phyloP scores from a whole-genome alignment of 2,888 invertebrate genomes.

The Gisinianus flammeolus region DNA sequence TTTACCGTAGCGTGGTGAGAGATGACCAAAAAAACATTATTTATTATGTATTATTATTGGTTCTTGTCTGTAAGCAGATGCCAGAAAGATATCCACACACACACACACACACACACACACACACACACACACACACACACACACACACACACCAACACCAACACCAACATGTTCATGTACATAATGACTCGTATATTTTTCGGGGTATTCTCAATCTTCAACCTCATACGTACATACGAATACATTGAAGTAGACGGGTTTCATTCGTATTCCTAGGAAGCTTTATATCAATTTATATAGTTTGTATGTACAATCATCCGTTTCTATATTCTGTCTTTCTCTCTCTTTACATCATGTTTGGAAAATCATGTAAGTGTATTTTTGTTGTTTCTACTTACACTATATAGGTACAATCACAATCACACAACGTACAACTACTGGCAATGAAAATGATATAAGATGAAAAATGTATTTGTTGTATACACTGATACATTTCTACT shows the following conservation, averaged over 20 bases:
- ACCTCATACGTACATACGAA: too few species aligned
- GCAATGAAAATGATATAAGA: too few species aligned
- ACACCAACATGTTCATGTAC: neutral
- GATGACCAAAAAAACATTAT: slow-evolving; percentile 22
- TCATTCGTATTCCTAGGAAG: too few species aligned
- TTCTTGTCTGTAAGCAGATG: slow-evolving; percentile 3
- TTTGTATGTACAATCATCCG: too few species aligned
- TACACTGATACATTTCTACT: too few species aligned
- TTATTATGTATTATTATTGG: slow-evolving; percentile 26
- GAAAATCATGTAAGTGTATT: neutral
- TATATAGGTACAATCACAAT: neutral
- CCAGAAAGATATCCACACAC: neutral
- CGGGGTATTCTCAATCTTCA: too few species aligned
- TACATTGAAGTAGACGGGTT: too few species aligned
- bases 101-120: neutral
- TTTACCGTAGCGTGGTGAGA: slow-evolving; percentile 29
- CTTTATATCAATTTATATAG: too few species aligned
- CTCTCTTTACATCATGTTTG: too few species aligned
- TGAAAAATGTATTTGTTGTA: too few species aligned
- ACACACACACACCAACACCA: neutral
- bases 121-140: neutral
- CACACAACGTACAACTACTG: too few species aligned
- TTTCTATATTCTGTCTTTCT: too few species aligned
- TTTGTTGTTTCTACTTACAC: neutral
- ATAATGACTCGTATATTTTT: neutral